Conservation (phyloP, 2,888 invertebrate genomes). For the Agonopterix heracliana region DNA sequence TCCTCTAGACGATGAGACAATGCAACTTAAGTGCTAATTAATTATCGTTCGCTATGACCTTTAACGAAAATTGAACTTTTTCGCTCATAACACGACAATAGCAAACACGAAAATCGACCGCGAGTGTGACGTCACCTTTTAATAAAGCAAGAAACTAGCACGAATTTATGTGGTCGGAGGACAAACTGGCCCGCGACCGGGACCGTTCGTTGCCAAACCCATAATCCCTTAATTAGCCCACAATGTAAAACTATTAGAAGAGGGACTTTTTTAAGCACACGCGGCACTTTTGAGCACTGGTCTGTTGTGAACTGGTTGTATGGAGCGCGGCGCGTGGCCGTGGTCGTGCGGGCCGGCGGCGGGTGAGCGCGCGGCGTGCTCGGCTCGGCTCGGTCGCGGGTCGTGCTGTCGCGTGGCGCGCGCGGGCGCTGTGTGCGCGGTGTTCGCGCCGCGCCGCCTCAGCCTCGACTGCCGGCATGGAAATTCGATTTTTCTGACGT, state of each 20-base stretch:
- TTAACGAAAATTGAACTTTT: conserved; percentile 2
- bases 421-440: conserved; percentile 62
- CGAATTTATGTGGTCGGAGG: conserved; percentile 53
- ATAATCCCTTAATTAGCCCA: conserved; percentile 60
- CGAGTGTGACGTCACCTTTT: conserved; percentile 68
- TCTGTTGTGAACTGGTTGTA: conserved; percentile 6
- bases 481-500: conserved; percentile 76
- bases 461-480: conserved; percentile 71
- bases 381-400: conserved; percentile 39
- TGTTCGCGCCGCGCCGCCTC: conserved; percentile 70
- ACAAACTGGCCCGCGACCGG: conserved; percentile 49
- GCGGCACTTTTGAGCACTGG: conserved; percentile 35
- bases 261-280: conserved; percentile 19
- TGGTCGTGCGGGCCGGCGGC: conserved; percentile 20
- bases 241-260: conserved; percentile 31
- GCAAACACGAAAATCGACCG: conserved; percentile 44
- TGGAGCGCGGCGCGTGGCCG: conserved; percentile 15
- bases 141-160: conserved; percentile 56
- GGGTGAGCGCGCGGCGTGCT: conserved; percentile 15
- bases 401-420: conserved; percentile 41
- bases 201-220: conserved; percentile 50
- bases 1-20: conserved; percentile 43
- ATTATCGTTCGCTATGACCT: background rate
- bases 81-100: conserved; percentile 20
- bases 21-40: conserved; percentile 37